phyloP scores from a whole-genome alignment of 2,113 vertebrate species.

The Potamarius usumacintae region DNA sequence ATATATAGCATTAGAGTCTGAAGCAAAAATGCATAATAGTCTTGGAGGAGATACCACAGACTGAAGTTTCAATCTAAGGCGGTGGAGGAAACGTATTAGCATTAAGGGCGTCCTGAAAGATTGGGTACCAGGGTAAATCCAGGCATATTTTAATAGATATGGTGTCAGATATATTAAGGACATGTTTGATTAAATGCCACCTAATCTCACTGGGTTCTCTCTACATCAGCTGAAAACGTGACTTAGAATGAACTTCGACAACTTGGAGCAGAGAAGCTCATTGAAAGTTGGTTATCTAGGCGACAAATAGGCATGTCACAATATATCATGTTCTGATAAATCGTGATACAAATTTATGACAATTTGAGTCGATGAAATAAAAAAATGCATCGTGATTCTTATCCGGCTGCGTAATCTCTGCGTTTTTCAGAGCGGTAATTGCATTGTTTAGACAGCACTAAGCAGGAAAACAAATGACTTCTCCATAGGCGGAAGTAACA shows the following conservation, averaged over 20 bases:
- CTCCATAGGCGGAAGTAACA: no score
- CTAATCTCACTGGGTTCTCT: background rate
- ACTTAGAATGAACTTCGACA: background rate
- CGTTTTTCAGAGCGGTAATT: no score
- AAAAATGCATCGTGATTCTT: no score
- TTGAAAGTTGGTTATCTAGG: background rate
- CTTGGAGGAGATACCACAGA: background rate
- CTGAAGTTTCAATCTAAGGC: background rate
- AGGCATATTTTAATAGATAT: background rate
- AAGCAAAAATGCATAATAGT: background rate
- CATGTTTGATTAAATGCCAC: background rate
- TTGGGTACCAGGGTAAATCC: background rate
- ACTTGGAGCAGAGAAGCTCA: background rate
- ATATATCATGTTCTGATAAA: no score
- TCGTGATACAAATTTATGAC: no score
- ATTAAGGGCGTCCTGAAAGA: background rate
- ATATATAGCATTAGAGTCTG: background rate
- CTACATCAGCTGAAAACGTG: background rate
- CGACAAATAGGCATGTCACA: background rate
- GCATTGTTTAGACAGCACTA: no score
- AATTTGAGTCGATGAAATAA: no score
- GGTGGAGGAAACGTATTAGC: background rate
- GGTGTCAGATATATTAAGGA: background rate
- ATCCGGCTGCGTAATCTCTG: no score
- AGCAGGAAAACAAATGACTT: no score